Conservation (phyloP, 2,888 invertebrate genomes). For the Cheilosia soror region DNA sequence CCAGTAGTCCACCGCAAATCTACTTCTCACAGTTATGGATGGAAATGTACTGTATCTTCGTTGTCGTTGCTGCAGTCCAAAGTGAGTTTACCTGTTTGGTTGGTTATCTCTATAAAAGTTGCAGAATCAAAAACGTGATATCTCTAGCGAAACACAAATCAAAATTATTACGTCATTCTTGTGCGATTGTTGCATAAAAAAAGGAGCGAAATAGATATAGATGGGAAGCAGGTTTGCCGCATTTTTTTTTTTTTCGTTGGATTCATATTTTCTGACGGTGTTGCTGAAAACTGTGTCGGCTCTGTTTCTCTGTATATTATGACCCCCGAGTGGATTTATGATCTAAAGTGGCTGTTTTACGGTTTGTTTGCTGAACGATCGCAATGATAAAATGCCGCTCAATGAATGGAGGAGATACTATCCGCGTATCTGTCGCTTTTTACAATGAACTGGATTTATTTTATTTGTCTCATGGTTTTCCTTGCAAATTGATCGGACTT, state of each 20-base stretch:
- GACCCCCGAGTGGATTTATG: conserved; percentile 69
- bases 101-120: conserved; percentile 46
- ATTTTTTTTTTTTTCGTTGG: conserved; percentile 17
- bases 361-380: conserved; percentile 49
- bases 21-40: background rate
- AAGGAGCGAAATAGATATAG: conserved; percentile 50
- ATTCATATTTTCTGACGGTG: conserved; percentile 38
- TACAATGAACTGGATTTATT: conserved; percentile 40
- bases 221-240: conserved; percentile 66
- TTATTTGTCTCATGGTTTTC: conserved; percentile 5
- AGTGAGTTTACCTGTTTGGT: conserved; percentile 64
- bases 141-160: conserved; percentile 65
- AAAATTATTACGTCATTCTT: conserved; percentile 71
- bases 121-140: conserved; percentile 70
- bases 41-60: conserved; percentile 9
- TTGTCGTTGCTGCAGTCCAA: conserved; percentile 30
- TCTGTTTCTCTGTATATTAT: conserved; percentile 25
- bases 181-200: conserved; percentile 61
- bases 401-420: conserved; percentile 43
- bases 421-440: conserved; percentile 12
- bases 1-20: conserved; percentile 1
- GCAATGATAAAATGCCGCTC: conserved; percentile 16
- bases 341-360: conserved; percentile 65
- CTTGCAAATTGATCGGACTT: conserved; percentile 50
- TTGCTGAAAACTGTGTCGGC: conserved; percentile 68